Conservation (phyloP, 92 coral and sea anemone species). For the Pocillopora grandis region DNA sequence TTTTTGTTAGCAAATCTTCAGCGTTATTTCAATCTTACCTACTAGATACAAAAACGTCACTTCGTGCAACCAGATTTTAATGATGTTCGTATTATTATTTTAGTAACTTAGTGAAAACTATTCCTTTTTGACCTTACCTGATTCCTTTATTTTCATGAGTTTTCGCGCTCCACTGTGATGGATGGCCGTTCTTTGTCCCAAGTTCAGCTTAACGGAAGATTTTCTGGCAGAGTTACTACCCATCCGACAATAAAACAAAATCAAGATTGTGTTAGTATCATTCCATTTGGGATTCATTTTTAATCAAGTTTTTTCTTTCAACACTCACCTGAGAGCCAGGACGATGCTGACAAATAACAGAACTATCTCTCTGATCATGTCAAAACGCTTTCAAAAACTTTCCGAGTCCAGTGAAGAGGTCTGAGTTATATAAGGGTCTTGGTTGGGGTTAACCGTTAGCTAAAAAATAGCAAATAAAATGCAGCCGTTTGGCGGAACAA, state of each 20-base stretch:
- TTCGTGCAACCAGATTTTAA: too few relatives aligned
- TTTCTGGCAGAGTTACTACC: slow-evolving; percentile 3
- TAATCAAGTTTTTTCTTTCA: not conserved
- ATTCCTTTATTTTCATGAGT: not conserved
- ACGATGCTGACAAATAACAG: slow-evolving; percentile 2
- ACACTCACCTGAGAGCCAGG: slow-evolving; percentile 16
- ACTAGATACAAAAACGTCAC: too few relatives aligned
- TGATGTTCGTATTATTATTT: too few relatives aligned
- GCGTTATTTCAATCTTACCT: too few relatives aligned
- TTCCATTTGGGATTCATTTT: not conserved
- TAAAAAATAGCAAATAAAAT: too few relatives aligned
- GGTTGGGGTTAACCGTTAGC: too few relatives aligned
- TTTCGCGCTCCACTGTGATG: slow-evolving; percentile 5
- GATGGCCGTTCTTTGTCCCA: not conserved
- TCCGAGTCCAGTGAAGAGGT: too few relatives aligned
- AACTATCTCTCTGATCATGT: not conserved
- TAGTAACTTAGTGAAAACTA: not conserved
- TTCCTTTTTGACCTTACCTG: not conserved
- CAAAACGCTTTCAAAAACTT: too few relatives aligned
- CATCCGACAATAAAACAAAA: slow-evolving; percentile 1
- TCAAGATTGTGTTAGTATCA: not conserved
- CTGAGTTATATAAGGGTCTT: too few relatives aligned
- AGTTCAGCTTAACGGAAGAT: slow-evolving; percentile 1
- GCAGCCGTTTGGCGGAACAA: too few relatives aligned
- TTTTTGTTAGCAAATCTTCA: too few relatives aligned